These are phyloP conservation scores for Dugesia japonica DNA, from an alignment of 2,888 invertebrate species.

Conservation along the genomic window DNA sequence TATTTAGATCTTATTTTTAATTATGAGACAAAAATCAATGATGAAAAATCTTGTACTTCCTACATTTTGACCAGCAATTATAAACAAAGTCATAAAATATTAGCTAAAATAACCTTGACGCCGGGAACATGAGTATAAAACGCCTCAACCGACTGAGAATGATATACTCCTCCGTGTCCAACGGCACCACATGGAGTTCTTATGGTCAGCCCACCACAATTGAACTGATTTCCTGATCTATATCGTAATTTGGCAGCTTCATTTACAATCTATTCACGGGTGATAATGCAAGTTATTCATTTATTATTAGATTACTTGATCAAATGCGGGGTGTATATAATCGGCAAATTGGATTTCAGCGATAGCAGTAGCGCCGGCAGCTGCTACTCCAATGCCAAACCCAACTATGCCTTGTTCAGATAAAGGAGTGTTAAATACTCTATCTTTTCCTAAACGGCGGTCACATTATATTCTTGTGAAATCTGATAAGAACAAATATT, in stretches of 20 bases:
- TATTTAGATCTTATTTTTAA: too few species aligned
- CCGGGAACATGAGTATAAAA: constrained; percentile 90
- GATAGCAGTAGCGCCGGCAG: constrained; percentile 75
- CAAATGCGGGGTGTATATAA: constrained; percentile 95
- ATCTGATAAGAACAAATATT: too few species aligned
- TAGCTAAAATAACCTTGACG: constrained; percentile 65
- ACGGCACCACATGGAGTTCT: constrained; percentile 88
- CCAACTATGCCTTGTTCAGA: constrained; percentile 61
- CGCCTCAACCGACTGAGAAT: constrained; percentile 91
- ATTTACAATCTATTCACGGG: constrained; percentile 44
- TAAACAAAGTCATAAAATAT: too few species aligned
- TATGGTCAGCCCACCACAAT: constrained; percentile 76
- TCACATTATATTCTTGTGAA: too few species aligned
- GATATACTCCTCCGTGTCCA: constrained; percentile 89
- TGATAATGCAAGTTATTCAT: too few species aligned
- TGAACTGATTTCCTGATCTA: constrained; percentile 70
- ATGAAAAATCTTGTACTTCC: too few species aligned
- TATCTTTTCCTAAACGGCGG: constrained; percentile 54
- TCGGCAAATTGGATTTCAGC: constrained; percentile 98
- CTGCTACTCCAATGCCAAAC: constrained; percentile 82
- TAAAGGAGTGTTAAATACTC: constrained; percentile 75
- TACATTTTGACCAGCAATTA: too few species aligned
- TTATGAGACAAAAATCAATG: too few species aligned
- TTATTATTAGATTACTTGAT: constrained; percentile 58
- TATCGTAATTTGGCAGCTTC: constrained; percentile 86